phyloP scores from a whole-genome alignment of 2,797 vertebrate genomes.

The Philypnodon macrostomus region DNA sequence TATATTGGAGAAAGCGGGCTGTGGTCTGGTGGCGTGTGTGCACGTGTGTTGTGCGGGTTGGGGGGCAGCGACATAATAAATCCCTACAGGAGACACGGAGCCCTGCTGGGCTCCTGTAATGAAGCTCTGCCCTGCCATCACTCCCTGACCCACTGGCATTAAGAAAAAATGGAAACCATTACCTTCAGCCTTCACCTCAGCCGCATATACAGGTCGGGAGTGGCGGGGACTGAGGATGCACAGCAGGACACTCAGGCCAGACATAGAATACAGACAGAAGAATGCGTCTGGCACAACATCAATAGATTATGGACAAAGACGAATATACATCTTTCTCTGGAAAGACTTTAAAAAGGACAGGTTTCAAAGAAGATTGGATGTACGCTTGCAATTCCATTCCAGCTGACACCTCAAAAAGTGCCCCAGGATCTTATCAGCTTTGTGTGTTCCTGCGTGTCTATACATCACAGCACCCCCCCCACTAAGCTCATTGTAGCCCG shows the following conservation, averaged over 20 bases:
- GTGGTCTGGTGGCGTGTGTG: slow-evolving; percentile 16
- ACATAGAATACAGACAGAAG: slow-evolving; percentile 25
- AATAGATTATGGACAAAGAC: slow-evolving; percentile 4
- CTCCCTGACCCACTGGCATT: slow-evolving; percentile 81
- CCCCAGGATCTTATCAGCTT: slow-evolving; percentile 41
- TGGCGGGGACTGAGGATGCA: slow-evolving; percentile 9
- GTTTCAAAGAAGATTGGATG: slow-evolving; percentile 30
- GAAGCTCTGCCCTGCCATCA: slow-evolving; percentile 69
- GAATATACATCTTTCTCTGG: not conserved
- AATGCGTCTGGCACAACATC: slow-evolving; percentile 14
- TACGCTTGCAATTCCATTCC: slow-evolving; percentile 18
- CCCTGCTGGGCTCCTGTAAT: slow-evolving; percentile 77
- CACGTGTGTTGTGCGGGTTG: not conserved
- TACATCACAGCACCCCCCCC: slow-evolving; percentile 1
- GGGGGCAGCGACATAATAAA: slow-evolving; percentile 70
- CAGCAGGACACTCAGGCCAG: slow-evolving; percentile 27
- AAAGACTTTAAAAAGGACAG: not conserved
- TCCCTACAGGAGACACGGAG: slow-evolving; percentile 75
- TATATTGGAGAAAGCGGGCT: slow-evolving; percentile 36
- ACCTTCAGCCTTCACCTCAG: slow-evolving; percentile 61
- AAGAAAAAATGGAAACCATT: slow-evolving; percentile 79
- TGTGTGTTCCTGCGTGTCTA: slow-evolving; percentile 20
- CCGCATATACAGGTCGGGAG: slow-evolving; percentile 24
- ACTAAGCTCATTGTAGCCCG: slow-evolving; percentile 39
- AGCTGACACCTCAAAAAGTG: slow-evolving; percentile 33